phyloP scores from a whole-genome alignment of 1,140 invertebrate genomes.

The Heliothis virescens region DNA sequence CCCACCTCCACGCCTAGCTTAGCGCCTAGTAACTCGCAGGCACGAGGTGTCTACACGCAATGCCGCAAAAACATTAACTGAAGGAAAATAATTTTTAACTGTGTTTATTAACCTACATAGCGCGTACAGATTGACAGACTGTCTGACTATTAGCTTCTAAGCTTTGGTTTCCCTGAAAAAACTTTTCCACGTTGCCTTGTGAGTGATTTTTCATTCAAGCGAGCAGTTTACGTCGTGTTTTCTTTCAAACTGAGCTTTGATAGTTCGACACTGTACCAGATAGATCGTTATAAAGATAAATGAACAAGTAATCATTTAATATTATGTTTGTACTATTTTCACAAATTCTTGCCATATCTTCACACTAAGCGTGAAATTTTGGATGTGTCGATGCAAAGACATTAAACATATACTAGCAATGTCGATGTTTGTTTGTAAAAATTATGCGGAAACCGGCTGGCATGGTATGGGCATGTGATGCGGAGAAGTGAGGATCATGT shows the following conservation, averaged over 20 bases:
- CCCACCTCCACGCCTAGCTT: conserved; percentile 76
- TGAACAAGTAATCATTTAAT: no score
- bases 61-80: conserved; percentile 67
- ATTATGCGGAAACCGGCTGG: no score
- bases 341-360: no score
- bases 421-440: no score
- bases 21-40: conserved; percentile 74
- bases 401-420: no score
- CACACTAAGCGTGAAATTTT: no score
- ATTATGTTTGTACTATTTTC: no score
- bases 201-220: neutral
- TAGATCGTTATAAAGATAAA: no score
- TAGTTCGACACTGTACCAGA: neutral
- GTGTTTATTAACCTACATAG: conserved; percentile 53
- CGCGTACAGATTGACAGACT: conserved; percentile 13
- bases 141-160: neutral
- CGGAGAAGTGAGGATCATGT: no score
- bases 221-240: neutral
- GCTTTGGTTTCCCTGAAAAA: neutral
- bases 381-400: no score
- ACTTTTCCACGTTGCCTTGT: neutral
- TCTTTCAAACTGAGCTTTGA: neutral
- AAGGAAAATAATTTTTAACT: conserved; percentile 69
- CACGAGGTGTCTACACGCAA: conserved; percentile 76
- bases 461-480: no score